Evolutionary conservation across 2,797 vertebrate species (phyloP).

Genomic region (Poeciliopsis turneri): DNA sequence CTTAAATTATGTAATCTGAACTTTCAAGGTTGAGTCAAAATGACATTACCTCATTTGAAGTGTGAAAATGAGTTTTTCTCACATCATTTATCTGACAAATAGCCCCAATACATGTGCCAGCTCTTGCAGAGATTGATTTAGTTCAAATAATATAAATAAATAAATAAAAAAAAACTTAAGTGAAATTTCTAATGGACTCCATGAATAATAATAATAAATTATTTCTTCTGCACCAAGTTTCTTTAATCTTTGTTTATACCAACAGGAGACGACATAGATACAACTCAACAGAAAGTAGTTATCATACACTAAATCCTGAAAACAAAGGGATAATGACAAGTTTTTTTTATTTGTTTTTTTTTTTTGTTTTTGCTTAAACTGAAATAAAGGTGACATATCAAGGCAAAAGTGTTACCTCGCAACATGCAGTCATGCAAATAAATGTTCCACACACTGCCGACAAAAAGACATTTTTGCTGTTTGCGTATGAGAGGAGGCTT

Average conservation of each 20-base stretch:
- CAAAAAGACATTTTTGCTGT: constrained; percentile 31
- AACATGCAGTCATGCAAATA: constrained; percentile 76
- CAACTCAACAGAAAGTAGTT: constrained; percentile 40
- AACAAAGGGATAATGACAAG: constrained; percentile 42
- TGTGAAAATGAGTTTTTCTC: constrained; percentile 19
- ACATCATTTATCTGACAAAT: constrained; percentile 15
- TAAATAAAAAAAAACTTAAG: neutral
- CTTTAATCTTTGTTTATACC: constrained; percentile 29
- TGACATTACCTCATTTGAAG: constrained; percentile 25
- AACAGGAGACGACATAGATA: constrained; percentile 46
- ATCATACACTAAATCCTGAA: constrained; percentile 36
- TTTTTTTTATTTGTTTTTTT: neutral
- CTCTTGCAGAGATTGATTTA: constrained; percentile 2
- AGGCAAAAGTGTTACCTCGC: constrained; percentile 72
- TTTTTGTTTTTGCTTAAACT: constrained; percentile 26
- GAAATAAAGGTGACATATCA: constrained; percentile 70
- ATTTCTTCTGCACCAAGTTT: constrained; percentile 33
- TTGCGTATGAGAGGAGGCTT: constrained; percentile 42
- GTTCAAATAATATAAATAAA: constrained; percentile 1
- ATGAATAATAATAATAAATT: constrained; percentile 19
- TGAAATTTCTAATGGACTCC: constrained; percentile 27
- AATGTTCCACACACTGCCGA: constrained; percentile 35
- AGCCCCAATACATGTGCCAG: neutral
- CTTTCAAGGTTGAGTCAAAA: constrained; percentile 1
- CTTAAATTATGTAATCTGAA: too few relatives aligned